Percentiles rank a stretch among this genome's conserved stretches.
These are phyloP conservation scores for Latrodectus hesperus DNA, from an alignment of 2,888 invertebrate genomes.

Conservation along the genomic window DNA sequence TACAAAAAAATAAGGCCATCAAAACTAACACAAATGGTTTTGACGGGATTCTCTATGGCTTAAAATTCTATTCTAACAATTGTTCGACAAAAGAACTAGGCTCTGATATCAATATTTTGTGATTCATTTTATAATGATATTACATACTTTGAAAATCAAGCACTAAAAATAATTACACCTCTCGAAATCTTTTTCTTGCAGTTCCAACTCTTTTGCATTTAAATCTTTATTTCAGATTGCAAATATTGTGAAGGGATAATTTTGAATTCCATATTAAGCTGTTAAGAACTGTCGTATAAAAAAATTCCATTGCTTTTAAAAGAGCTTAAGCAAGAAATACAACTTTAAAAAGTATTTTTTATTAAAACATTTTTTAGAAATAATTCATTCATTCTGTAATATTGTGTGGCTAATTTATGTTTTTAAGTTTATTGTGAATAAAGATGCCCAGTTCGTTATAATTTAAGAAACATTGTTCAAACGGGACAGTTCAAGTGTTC, in stretches of 20 bases:
- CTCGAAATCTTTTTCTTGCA: not conserved
- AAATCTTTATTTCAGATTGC: not conserved
- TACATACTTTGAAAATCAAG: too few relatives aligned
- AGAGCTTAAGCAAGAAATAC: not conserved
- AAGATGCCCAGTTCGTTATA: not conserved
- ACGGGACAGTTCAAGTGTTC: too few relatives aligned
- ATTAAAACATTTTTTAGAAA: not conserved
- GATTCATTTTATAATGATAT: too few relatives aligned
- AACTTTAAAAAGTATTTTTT: not conserved
- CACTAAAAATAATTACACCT: not conserved
- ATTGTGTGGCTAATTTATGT: not conserved
- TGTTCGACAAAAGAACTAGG: too few relatives aligned
- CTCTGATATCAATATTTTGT: too few relatives aligned
- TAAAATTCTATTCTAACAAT: too few relatives aligned
- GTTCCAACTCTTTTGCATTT: not conserved
- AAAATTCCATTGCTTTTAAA: not conserved
- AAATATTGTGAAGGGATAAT: not conserved
- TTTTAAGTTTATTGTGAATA: not conserved
- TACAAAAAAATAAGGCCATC: too few relatives aligned
- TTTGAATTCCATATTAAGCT: too few relatives aligned
- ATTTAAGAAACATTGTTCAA: too few relatives aligned
- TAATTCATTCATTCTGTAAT: not conserved
- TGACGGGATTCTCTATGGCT: too few relatives aligned
- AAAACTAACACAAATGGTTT: too few relatives aligned
- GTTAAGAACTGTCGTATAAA: not conserved